These are phyloP conservation scores for Carapus acus DNA, from an alignment of 2,797 vertebrate species.

Conservation along the genomic window DNA sequence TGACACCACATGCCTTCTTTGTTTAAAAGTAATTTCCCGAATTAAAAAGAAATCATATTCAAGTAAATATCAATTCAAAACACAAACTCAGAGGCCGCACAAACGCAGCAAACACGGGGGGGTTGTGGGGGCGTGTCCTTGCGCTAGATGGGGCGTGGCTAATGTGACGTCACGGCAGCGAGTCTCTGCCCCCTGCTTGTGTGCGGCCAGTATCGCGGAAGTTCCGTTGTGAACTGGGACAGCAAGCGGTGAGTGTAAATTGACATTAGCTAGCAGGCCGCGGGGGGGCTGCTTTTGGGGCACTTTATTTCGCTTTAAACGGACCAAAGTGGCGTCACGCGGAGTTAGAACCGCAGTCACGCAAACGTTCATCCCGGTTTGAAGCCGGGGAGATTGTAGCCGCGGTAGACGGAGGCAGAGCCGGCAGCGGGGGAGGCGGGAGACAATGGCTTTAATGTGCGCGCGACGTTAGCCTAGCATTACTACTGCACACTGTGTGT, in stretches of 20 bases:
- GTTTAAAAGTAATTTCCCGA: no score
- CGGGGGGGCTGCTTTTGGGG: slow-evolving; percentile 24
- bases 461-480: slow-evolving; percentile 41
- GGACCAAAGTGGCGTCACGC: neutral
- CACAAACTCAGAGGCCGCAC: no score
- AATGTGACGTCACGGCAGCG: slow-evolving; percentile 29
- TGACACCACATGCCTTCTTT: no score
- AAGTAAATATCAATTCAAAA: no score
- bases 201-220: slow-evolving; percentile 66
- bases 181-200: slow-evolving; percentile 52
- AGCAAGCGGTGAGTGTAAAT: slow-evolving; percentile 74
- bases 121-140: no score
- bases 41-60: no score
- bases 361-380: slow-evolving; percentile 1
- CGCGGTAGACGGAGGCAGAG: slow-evolving; percentile 8
- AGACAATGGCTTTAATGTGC: slow-evolving; percentile 55
- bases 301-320: slow-evolving; percentile 13
- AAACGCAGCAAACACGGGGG: no score
- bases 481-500: slow-evolving; percentile 27
- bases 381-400: neutral
- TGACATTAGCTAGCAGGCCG: slow-evolving; percentile 48
- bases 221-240: slow-evolving; percentile 75
- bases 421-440: slow-evolving; percentile 31
- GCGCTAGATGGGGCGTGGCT: slow-evolving; percentile 36
- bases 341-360: no score